These are phyloP conservation scores for Lycaena phlaeas DNA, from an alignment of 2,888 invertebrate species.

Conservation along the genomic window DNA sequence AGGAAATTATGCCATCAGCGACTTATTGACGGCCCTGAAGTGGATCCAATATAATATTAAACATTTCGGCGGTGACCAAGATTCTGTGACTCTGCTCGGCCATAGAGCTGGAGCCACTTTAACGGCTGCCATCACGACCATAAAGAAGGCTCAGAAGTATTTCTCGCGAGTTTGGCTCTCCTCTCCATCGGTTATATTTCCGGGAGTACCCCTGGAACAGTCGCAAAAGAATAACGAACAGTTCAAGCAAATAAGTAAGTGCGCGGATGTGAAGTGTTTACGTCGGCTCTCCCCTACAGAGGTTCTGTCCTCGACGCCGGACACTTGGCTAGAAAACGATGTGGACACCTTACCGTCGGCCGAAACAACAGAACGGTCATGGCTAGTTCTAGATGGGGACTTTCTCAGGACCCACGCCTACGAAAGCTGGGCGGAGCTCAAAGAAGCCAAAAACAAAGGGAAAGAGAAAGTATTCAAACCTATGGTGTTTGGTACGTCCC, in stretches of 20 bases:
- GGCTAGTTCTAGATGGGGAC: conserved; percentile 83
- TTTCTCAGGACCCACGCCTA: conserved; percentile 78
- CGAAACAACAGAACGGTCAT: conserved; percentile 78
- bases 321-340: conserved; percentile 77
- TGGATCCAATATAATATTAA: conserved; percentile 89
- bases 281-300: conserved; percentile 65
- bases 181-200: conserved; percentile 82
- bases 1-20: conserved; percentile 90
- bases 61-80: conserved; percentile 87
- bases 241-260: conserved; percentile 73
- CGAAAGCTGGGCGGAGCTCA: conserved; percentile 73
- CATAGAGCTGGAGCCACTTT: conserved; percentile 90
- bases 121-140: conserved; percentile 80
- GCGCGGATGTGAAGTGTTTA: conserved; percentile 73
- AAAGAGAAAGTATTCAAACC: conserved; percentile 59
- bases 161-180: conserved; percentile 87
- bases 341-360: conserved; percentile 76
- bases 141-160: conserved; percentile 74
- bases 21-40: conserved; percentile 81
- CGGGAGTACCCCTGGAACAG: conserved; percentile 74
- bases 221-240: conserved; percentile 75
- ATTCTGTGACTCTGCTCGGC: conserved; percentile 85
- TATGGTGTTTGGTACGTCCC: conserved; percentile 81
- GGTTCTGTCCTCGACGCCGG: conserved; percentile 79
- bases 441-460: conserved; percentile 44